A percentile compares a stretch with the other conserved stretches of the same genome.
These are phyloP conservation scores for Tretioscincus oriximinensis DNA, from an alignment of 2,113 vertebrate species.

Conservation along the genomic window DNA sequence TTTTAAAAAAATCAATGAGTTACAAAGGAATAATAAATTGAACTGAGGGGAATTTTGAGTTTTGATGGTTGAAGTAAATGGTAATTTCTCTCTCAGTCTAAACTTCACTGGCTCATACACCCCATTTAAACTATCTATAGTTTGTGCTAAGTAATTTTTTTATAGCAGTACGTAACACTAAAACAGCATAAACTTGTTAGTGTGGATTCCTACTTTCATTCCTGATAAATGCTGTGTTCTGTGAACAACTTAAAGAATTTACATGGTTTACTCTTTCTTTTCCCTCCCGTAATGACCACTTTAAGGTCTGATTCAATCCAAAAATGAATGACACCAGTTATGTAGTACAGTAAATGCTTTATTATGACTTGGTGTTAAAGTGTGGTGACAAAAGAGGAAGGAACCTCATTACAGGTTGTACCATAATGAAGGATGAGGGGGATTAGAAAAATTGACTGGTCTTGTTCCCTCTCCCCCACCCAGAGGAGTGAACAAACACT, in stretches of 20 bases:
- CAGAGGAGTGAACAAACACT: background rate
- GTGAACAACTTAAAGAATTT: background rate
- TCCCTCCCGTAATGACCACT: background rate
- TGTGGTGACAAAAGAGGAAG: conserved; percentile 62
- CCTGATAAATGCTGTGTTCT: conserved; percentile 9
- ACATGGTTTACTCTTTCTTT: background rate
- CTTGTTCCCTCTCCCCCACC: background rate
- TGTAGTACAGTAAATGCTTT: background rate
- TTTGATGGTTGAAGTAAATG: fast-evolving
- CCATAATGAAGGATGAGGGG: conserved; percentile 53
- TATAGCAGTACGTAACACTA: background rate
- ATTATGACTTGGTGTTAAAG: conserved; percentile 9
- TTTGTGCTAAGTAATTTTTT: background rate
- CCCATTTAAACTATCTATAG: background rate
- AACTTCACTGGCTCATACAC: background rate
- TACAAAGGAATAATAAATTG: too few relatives aligned
- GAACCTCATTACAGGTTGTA: conserved; percentile 45
- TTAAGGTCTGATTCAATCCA: background rate
- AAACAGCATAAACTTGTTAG: conserved; percentile 23
- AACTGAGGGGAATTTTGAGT: background rate
- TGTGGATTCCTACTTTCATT: conserved; percentile 28
- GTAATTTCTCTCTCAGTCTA: background rate
- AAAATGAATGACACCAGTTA: background rate
- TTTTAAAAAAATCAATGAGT: too few relatives aligned
- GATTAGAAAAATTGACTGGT: conserved; percentile 33